A percentile compares a stretch with the other conserved stretches of the same genome.
Evolutionary conservation across 1,140 invertebrate species (phyloP).

Genomic region (Cydia pomonella): DNA sequence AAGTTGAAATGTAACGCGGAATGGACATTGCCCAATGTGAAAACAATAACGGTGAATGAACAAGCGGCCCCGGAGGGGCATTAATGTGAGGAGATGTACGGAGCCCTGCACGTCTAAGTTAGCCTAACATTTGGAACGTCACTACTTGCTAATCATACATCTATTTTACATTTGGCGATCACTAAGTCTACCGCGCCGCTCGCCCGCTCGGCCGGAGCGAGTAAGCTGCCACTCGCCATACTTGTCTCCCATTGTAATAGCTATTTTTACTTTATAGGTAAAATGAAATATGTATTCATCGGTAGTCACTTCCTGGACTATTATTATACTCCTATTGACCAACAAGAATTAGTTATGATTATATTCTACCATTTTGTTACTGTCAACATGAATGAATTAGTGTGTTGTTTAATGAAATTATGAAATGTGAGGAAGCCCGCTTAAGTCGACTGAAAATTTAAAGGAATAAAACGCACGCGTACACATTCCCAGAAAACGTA

Average conservation of each 20-base stretch:
- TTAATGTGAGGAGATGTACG: constrained; percentile 53
- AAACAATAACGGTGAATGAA: neutral
- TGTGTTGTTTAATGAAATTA: neutral
- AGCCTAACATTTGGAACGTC: constrained; percentile 79
- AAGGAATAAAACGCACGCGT: neutral
- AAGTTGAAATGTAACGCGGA: constrained; percentile 32
- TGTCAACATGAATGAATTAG: neutral
- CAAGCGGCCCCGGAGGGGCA: constrained; percentile 11
- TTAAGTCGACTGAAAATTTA: neutral
- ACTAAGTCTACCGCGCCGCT: constrained; percentile 65
- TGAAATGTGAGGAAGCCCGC: neutral
- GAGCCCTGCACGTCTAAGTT: constrained; percentile 67
- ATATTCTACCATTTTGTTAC: neutral
- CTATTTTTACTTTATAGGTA: neutral
- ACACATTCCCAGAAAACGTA: too few relatives aligned
- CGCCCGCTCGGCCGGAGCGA: constrained; percentile 35
- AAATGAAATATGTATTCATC: too few relatives aligned
- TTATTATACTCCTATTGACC: neutral
- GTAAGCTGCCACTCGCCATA: constrained; percentile 24
- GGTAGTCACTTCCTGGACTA: too few relatives aligned
- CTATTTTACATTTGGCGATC: constrained; percentile 78
- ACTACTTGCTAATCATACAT: constrained; percentile 79
- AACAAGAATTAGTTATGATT: neutral
- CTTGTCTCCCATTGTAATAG: neutral
- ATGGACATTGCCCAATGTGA: constrained; percentile 32